Percentiles rank a stretch among this genome's conserved stretches.
Evolutionary conservation across 1,140 invertebrate species (phyloP).

Genomic region (Drosophila sp.): DNA sequence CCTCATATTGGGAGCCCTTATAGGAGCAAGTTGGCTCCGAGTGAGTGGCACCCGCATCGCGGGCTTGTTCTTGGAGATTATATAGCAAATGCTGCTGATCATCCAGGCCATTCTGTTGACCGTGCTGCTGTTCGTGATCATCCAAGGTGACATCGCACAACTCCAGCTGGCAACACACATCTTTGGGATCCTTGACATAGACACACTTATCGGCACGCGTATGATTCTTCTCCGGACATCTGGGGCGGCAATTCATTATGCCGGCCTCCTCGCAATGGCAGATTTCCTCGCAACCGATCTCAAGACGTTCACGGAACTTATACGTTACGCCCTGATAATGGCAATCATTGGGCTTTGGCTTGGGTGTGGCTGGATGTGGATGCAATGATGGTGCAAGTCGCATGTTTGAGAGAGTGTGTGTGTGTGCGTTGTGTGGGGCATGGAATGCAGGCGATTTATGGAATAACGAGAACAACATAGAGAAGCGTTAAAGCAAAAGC

Average conservation of each 20-base stretch:
- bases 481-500: slow-evolving; percentile 49
- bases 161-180: slow-evolving; percentile 92
- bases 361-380: slow-evolving; percentile 48
- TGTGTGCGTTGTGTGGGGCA: slow-evolving; percentile 16
- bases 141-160: slow-evolving; percentile 91
- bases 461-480: slow-evolving; percentile 54
- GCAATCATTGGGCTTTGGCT: slow-evolving; percentile 85
- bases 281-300: slow-evolving; percentile 90
- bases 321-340: slow-evolving; percentile 90
- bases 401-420: slow-evolving; percentile 29
- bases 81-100: slow-evolving; percentile 47
- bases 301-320: slow-evolving; percentile 88
- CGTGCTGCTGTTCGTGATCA: slow-evolving; percentile 86
- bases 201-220: slow-evolving; percentile 87
- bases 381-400: slow-evolving; percentile 32
- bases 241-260: slow-evolving; percentile 72
- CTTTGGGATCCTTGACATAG: slow-evolving; percentile 89
- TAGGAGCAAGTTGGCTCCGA: slow-evolving; percentile 49
- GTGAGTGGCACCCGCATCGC: slow-evolving; percentile 53
- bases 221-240: slow-evolving; percentile 77
- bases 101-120: slow-evolving; percentile 43
- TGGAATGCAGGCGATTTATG: slow-evolving; percentile 54
- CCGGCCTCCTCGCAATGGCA: slow-evolving; percentile 91
- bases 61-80: slow-evolving; percentile 63
- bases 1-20: slow-evolving; percentile 67